These are phyloP conservation scores for Epizoanthus fatuus DNA, from an alignment of 92 coral and sea anemone species.

Conservation along the genomic window DNA sequence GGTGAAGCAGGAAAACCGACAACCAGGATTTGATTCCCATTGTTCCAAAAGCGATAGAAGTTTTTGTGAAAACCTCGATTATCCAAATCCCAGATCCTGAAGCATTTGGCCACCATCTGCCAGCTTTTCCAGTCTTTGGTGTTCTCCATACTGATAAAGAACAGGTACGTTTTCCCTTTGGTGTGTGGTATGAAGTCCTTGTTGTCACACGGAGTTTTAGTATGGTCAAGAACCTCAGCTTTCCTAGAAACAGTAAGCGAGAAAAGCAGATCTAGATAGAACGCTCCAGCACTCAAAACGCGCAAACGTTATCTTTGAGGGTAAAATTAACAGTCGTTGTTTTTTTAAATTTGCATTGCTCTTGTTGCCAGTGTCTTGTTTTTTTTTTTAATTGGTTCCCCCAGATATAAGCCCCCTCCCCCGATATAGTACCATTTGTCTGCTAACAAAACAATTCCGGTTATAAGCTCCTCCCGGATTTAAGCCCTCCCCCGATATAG, in stretches of 20 bases:
- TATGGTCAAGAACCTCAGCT: constrained; percentile 26
- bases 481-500: too few species aligned
- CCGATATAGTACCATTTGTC: too few species aligned
- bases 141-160: constrained; percentile 3
- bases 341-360: too few species aligned
- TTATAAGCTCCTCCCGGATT: too few species aligned
- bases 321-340: too few species aligned
- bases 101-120: constrained; percentile 6
- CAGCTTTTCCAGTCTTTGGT: constrained; percentile 23
- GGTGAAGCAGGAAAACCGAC: constrained; percentile 30
- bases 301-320: too few species aligned
- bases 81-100: constrained; percentile 36
- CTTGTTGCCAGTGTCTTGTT: too few species aligned
- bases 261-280: too few species aligned
- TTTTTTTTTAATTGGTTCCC: too few species aligned
- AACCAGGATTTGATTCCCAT: constrained; percentile 17
- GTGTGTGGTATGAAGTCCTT: constrained; percentile 21
- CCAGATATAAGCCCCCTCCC: too few species aligned
- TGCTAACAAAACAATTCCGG: too few species aligned
- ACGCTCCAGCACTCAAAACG: too few species aligned
- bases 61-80: constrained; percentile 35
- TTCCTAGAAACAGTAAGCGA: background rate
- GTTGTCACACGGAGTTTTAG: constrained; percentile 22
- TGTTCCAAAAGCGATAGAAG: constrained; percentile 26
- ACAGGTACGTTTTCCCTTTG: constrained; percentile 13